A percentile compares a stretch with the other conserved stretches of the same genome.
phyloP scores from a whole-genome alignment of 2,113 vertebrate genomes.

The Perca schrenkii region DNA sequence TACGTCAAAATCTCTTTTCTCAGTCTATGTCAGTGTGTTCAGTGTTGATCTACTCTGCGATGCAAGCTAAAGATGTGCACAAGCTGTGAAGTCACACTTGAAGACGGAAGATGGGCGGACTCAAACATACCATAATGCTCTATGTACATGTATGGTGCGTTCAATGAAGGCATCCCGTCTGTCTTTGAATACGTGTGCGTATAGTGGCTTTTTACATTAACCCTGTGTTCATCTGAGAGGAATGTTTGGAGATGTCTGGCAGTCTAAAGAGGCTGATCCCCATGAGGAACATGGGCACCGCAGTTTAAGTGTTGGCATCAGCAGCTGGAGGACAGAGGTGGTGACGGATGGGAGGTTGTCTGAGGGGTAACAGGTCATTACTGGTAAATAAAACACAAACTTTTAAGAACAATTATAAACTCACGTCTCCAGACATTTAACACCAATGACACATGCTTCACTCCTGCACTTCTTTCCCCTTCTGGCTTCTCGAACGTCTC shows the following conservation, averaged over 20 bases:
- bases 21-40: slow-evolving; percentile 54
- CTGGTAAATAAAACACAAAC: slow-evolving; percentile 58
- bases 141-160: slow-evolving; percentile 58
- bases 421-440: slow-evolving; percentile 49
- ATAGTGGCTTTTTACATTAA: slow-evolving; percentile 58
- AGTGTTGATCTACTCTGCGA: slow-evolving; percentile 34
- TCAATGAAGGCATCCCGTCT: slow-evolving; percentile 49
- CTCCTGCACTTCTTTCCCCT: slow-evolving; percentile 29
- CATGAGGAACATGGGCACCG: slow-evolving; percentile 39
- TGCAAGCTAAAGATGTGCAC: slow-evolving; percentile 66
- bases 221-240: slow-evolving; percentile 80
- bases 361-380: slow-evolving; percentile 44
- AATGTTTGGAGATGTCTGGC: slow-evolving; percentile 81
- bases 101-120: slow-evolving; percentile 42
- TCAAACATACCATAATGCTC: slow-evolving; percentile 58
- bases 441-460: slow-evolving; percentile 57
- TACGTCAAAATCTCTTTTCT: slow-evolving; percentile 57
- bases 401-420: slow-evolving; percentile 53
- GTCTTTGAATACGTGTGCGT: slow-evolving; percentile 45
- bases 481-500: slow-evolving; percentile 26
- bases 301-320: slow-evolving; percentile 50
- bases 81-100: slow-evolving; percentile 65
- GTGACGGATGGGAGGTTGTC: slow-evolving; percentile 11
- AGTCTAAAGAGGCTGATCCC: slow-evolving; percentile 71
- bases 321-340: slow-evolving; percentile 56